Evolutionary conservation across 2,113 vertebrate species (phyloP), one percentile per base, ranked within the genome.

Genomic region (Indicator maculatus): DNA sequence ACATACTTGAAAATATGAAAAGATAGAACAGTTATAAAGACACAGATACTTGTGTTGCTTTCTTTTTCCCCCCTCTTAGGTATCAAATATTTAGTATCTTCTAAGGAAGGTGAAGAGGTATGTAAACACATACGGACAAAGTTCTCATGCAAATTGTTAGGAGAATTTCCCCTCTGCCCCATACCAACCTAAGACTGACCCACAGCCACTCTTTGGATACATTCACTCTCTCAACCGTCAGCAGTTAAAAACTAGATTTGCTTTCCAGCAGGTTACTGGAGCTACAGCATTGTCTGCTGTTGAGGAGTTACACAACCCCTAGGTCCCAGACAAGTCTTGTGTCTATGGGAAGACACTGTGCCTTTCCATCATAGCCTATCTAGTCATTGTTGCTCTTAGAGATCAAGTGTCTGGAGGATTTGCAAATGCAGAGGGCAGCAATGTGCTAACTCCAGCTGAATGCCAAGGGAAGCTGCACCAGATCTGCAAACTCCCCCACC

Each of bases 1-100:
- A 77, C 85, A 86, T 80, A 86, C 45, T 90, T 90, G 67, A 96
- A 91, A 88, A 91, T 11, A 52, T 86, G n/a, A 74, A 67, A 88
- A 89, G 60, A 77, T 6, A 55, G 56, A 33, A 66, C n/a, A 64
- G 45, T 53, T 71, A 70, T 3, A 96, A 79, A 94, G 44, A 81
- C 83, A 94, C 61, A 39, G 65, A 72, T 33, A 89, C 47, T 93
- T 83, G 44, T 64, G 72, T 50, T 78, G 31, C 21, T 66, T 16
- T 41, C 44, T 47, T 27, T n/a, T 31, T 44, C 39, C 23, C 23
- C 44, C 4, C 36, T 73, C 52, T 77, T 11, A 67, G 56, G 38
- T 65, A 75, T 21, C 50, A 84, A 72, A 84, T 39, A 88, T 45
- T 72, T 24, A 78, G 41, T 53, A 71, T 58, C 41, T 81, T 50